Percentiles rank a stretch among this genome's conserved stretches.
These are phyloP conservation scores for Nasonia giraulti DNA, from an alignment of 1,140 invertebrate species.

Conservation along the genomic window DNA sequence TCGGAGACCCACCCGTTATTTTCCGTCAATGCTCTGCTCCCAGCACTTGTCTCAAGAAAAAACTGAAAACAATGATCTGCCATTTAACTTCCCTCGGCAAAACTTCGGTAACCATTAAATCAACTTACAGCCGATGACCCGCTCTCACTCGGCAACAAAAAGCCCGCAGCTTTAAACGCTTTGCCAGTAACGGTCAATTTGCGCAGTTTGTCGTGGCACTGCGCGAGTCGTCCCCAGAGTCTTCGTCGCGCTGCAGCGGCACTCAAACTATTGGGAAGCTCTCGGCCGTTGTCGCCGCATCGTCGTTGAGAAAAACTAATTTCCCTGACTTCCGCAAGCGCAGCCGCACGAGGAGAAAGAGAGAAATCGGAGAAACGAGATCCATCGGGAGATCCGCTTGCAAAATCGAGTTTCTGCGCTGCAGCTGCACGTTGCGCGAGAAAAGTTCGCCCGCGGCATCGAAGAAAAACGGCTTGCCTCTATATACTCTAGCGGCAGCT, in stretches of 20 bases:
- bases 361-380: not conserved
- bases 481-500: not conserved
- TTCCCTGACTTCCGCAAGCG: not conserved
- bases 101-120: too few relatives aligned
- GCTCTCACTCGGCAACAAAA: too few relatives aligned
- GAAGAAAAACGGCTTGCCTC: not conserved
- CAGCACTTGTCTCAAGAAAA: too few relatives aligned
- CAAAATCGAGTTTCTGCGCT: not conserved
- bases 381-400: not conserved
- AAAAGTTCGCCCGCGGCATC: not conserved
- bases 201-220: too few relatives aligned
- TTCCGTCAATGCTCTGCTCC: too few relatives aligned
- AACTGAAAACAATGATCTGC: too few relatives aligned
- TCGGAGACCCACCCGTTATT: too few relatives aligned
- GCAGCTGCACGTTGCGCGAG: not conserved
- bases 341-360: not conserved
- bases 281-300: not conserved
- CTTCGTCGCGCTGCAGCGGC: too few relatives aligned
- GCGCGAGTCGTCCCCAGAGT: not conserved
- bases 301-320: slow-evolving; percentile 8
- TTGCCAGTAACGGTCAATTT: too few relatives aligned
- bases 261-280: slow-evolving; percentile 1
- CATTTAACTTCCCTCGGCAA: too few relatives aligned
- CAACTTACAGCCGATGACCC: too few relatives aligned
- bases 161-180: too few relatives aligned